Base-by-base conservation (phyloP, 2,888 invertebrate species). In the Patella ulyssiponensis region DNA sequence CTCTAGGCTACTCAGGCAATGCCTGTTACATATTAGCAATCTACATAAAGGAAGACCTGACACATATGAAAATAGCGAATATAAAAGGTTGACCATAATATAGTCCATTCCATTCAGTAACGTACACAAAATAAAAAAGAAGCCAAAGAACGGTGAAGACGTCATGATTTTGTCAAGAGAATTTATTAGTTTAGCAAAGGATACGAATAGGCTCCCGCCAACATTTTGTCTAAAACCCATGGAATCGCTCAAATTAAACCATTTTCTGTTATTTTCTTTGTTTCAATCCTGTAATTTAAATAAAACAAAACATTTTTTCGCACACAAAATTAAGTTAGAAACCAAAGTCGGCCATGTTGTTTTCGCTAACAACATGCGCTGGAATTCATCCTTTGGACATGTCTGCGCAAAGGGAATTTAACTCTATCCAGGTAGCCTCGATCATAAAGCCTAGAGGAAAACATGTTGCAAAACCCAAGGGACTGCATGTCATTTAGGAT, bases 121-220 rank as follows among this genome's bases (percentile, higher is more conserved):
- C 44, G 44, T 44, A 44, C 44, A 44, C 44, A 44, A 44, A 44
- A 33, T 33, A 33, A 44, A 44, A 9, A 44, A 44, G 7, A 44
- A 44, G 7, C 7, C 7, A 44, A 44, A 9, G 44, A 44, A 7
- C 9, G 3, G 1, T 7, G 44, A 44, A 44, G 44, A 44, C 44
- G 44, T 44, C 44, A 44, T 44, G 44, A 9, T 44, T 44, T 44
- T 44, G 7, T 44, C 9, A 44, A 44, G 44, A 44, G 0, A 7
- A 44, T 44, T 44, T 44, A 44, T 7, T 5, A 44, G 44, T 44
- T 44, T 44, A 44, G 44, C 44, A 83, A 88, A 87, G 87, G 88
- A 88, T 88, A 88, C 88, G 88, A 88, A 85, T 88, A 88, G n/a
- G 87, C 88, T 51, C 87, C 88, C 54, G 87, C 82, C 20, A 88